phyloP scores from a whole-genome alignment of 2,888 invertebrate species.

The Caenorhabditis auriculariae region DNA sequence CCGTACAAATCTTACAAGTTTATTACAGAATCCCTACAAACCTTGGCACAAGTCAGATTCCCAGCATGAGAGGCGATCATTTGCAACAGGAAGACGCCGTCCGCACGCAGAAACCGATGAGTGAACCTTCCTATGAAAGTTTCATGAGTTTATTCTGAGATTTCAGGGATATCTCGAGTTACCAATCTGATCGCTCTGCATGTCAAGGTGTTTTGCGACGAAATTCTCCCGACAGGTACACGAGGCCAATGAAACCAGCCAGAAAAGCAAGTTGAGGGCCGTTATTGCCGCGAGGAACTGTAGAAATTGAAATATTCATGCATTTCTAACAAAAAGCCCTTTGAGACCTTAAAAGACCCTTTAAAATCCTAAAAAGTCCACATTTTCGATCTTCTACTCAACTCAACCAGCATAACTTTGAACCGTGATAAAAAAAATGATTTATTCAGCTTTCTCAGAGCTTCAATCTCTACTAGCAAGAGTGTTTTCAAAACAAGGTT shows the following conservation, averaged over 20 bases:
- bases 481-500: too few relatives aligned
- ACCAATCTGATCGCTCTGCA: constrained; percentile 39
- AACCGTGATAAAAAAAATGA: too few relatives aligned
- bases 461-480: too few relatives aligned
- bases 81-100: constrained; percentile 58
- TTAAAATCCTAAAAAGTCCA: too few relatives aligned
- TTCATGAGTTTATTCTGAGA: not conserved
- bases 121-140: constrained; percentile 42
- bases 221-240: constrained; percentile 46
- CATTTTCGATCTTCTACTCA: too few relatives aligned
- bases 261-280: constrained; percentile 57
- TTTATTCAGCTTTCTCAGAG: too few relatives aligned
- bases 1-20: not conserved
- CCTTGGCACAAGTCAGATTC: constrained; percentile 41
- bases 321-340: too few relatives aligned
- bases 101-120: constrained; percentile 59
- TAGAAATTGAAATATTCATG: not conserved
- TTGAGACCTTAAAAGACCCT: too few relatives aligned
- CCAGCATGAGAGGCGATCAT: constrained; percentile 55
- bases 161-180: not conserved
- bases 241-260: constrained; percentile 57
- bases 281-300: constrained; percentile 57
- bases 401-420: too few relatives aligned
- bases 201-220: constrained; percentile 40
- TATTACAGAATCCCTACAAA: constrained; percentile 3